A percentile compares a stretch with the other conserved stretches of the same genome.
Evolutionary conservation across 1,140 invertebrate species (phyloP).

Genomic region (Caerostris darwini): DNA sequence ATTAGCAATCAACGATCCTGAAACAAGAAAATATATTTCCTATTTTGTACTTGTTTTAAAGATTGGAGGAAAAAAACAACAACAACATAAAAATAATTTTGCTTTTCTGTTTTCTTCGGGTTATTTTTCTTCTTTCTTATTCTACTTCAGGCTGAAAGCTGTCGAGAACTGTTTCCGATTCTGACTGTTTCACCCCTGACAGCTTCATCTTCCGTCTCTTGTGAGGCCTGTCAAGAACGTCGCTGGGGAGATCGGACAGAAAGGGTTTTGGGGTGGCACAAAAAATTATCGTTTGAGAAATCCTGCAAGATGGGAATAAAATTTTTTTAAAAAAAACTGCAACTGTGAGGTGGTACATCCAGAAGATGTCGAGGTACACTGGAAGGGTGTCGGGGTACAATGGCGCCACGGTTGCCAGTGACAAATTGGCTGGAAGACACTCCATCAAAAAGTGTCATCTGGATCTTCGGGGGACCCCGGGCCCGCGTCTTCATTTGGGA

Average conservation of each 20-base stretch:
- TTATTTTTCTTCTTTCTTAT: background rate
- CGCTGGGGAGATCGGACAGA: background rate
- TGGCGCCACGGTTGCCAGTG: background rate
- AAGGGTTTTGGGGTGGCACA: conserved; percentile 9
- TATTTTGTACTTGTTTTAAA: too few relatives aligned
- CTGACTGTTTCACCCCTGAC: background rate
- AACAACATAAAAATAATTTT: too few relatives aligned
- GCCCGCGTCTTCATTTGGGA: conserved; percentile 31
- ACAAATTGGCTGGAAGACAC: conserved; percentile 31
- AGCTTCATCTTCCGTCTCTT: conserved; percentile 14
- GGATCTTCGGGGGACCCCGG: background rate
- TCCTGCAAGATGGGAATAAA: background rate
- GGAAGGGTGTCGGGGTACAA: conserved; percentile 34
- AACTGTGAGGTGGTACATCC: background rate
- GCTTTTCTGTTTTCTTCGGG: background rate
- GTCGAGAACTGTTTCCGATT: background rate
- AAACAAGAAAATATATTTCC: too few relatives aligned
- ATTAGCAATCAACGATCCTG: too few relatives aligned
- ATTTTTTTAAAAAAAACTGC: background rate
- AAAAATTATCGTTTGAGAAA: conserved; percentile 6
- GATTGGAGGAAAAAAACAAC: too few relatives aligned
- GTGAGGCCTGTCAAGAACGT: background rate
- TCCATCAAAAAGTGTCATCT: conserved; percentile 20
- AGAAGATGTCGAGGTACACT: conserved; percentile 15
- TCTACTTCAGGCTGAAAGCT: background rate